A percentile compares a stretch with the other conserved stretches of the same genome.
phyloP scores from a whole-genome alignment of 23 tunicate species.

The Halocynthia aurantium region DNA sequence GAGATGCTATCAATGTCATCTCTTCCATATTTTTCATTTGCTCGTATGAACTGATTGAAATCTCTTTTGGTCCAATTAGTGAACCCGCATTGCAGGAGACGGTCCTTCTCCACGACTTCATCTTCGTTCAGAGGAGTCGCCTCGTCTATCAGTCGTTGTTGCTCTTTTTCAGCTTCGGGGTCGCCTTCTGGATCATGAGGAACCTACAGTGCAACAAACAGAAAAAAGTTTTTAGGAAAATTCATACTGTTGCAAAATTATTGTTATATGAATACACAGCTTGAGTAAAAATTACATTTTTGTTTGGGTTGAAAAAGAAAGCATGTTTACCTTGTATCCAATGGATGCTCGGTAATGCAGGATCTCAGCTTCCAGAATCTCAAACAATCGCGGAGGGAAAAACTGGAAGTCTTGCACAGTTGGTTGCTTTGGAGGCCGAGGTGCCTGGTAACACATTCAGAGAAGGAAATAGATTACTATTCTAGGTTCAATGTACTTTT shows the following conservation, averaged over 20 bases:
- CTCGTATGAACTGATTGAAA: conserved; percentile 91
- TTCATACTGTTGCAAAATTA: too few species aligned
- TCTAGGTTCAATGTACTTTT: too few species aligned
- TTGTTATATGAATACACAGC: too few species aligned
- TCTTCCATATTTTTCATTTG: conserved; percentile 94
- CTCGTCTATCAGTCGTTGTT: conserved; percentile 78
- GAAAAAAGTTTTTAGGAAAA: background rate
- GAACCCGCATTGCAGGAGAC: conserved; percentile 82
- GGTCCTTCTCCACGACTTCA: conserved; percentile 78
- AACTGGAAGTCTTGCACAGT: conserved; percentile 94
- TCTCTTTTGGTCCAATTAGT: conserved; percentile 92
- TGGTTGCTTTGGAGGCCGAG: conserved; percentile 97
- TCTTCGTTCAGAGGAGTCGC: conserved; percentile 80
- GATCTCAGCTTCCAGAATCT: conserved; percentile 83
- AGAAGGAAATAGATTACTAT: too few species aligned
- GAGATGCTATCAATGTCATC: conserved; percentile 96
- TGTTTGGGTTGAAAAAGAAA: background rate
- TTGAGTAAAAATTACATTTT: too few species aligned
- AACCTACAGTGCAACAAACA: conserved; percentile 10
- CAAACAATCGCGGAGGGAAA: conserved; percentile 87
- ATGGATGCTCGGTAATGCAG: conserved; percentile 71
- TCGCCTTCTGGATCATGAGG: conserved; percentile 59
- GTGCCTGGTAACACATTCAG: conserved; percentile 35
- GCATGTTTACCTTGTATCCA: conserved; percentile 90
- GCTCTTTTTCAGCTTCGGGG: conserved; percentile 45